Evolutionary conservation across 2,113 vertebrate species (phyloP).

Genomic region (Vombatus ursinus): DNA sequence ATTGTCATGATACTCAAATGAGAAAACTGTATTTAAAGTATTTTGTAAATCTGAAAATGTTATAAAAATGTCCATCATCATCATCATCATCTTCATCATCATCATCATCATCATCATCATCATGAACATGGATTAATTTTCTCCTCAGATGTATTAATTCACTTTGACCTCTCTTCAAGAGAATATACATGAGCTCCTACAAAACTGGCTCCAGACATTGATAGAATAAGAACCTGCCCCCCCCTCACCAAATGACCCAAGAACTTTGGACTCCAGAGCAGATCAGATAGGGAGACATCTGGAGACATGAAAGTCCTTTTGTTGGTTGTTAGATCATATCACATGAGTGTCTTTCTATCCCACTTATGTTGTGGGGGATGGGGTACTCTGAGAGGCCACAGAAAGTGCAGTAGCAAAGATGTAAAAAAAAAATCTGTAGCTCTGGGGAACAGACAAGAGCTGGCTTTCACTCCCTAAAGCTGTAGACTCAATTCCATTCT

Average conservation of each 20-base stretch:
- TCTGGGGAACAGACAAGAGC: neutral
- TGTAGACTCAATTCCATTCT: neutral
- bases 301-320: neutral
- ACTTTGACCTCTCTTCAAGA: neutral
- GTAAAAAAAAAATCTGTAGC: neutral
- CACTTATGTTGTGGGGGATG: neutral
- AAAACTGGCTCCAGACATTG: neutral
- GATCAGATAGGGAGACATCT: neutral
- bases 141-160: neutral
- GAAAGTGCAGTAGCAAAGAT: neutral
- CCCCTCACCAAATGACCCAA: neutral
- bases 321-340: neutral
- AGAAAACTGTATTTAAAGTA: neutral
- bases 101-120: neutral
- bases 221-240: neutral
- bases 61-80: neutral
- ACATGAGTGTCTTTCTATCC: neutral
- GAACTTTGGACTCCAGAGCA: neutral
- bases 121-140: neutral
- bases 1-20: neutral
- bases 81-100: neutral
- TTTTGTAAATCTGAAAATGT: neutral
- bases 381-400: neutral
- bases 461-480: neutral
- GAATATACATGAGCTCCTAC: neutral